Conservation (phyloP, 2,888 invertebrate species). For the Temnothorax unifasciatus region DNA sequence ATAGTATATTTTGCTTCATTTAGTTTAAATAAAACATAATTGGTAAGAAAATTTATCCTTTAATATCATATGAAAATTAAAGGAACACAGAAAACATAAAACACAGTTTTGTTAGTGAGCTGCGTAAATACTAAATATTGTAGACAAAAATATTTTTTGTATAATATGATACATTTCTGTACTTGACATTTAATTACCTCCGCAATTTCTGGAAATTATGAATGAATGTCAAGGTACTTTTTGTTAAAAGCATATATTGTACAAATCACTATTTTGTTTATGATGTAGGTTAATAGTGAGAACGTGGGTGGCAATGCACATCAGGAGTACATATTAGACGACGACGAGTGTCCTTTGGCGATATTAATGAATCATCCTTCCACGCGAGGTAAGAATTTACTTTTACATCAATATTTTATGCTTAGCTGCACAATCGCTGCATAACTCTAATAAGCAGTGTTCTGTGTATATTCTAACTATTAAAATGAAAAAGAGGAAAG, state of each 20-base stretch:
- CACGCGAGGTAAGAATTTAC: constrained; percentile 91
- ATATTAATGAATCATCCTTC: constrained; percentile 96
- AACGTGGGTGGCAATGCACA: constrained; percentile 89
- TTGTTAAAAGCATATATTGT: not conserved
- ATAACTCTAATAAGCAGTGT: constrained; percentile 1
- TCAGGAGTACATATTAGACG: constrained; percentile 97
- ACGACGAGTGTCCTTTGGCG: constrained; percentile 98
- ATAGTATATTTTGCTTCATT: constrained; percentile 1
- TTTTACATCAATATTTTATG: not conserved
- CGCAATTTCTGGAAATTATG: not conserved
- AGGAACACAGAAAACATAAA: not conserved
- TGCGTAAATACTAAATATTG: not conserved
- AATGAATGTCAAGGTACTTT: not conserved
- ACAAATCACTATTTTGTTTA: constrained; percentile 10
- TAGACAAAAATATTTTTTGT: not conserved
- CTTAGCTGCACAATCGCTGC: not conserved
- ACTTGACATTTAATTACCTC: not conserved
- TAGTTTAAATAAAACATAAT: not conserved
- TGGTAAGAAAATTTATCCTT: not conserved
- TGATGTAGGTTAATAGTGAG: constrained; percentile 85
- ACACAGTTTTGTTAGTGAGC: not conserved
- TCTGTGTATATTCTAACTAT: not conserved
- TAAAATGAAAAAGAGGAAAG: not conserved
- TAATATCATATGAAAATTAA: not conserved
- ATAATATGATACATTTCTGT: not conserved